Conservation (phyloP, 1,140 invertebrate species). For the Nasonia giraulti region DNA sequence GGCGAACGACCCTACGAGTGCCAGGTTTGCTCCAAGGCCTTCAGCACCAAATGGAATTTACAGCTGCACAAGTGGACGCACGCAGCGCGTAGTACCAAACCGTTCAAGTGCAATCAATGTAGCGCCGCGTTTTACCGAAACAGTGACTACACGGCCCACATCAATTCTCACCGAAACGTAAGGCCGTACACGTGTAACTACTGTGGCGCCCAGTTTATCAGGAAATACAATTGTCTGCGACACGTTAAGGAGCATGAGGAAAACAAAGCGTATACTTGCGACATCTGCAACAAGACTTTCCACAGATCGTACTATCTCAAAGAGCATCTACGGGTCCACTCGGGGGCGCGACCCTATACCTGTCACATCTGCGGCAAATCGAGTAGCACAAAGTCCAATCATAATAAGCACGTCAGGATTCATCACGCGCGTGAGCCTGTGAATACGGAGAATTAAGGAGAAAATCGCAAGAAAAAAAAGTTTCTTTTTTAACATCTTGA, state of each 20-base stretch:
- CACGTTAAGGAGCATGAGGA: constrained; percentile 93
- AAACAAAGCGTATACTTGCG: constrained; percentile 91
- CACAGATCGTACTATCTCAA: constrained; percentile 90
- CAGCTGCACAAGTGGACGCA: constrained; percentile 93
- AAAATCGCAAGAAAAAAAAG: constrained; percentile 77
- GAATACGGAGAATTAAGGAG: constrained; percentile 84
- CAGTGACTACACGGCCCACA: constrained; percentile 86
- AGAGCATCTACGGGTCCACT: constrained; percentile 90
- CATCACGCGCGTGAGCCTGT: constrained; percentile 90
- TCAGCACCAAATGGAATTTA: constrained; percentile 92
- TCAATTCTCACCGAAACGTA: constrained; percentile 87
- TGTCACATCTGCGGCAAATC: constrained; percentile 92
- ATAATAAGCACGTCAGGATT: constrained; percentile 91
- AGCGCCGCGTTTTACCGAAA: constrained; percentile 88
- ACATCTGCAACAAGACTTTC: constrained; percentile 90
- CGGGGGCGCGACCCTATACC: constrained; percentile 85
- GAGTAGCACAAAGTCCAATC: constrained; percentile 90
- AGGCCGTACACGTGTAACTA: constrained; percentile 92
- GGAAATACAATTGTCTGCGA: constrained; percentile 93
- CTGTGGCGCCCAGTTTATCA: constrained; percentile 94
- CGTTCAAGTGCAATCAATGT: constrained; percentile 89
- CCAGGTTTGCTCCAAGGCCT: constrained; percentile 87
- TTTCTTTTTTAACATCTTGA: constrained; percentile 5
- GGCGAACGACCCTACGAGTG: constrained; percentile 85
- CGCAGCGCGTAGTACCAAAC: constrained; percentile 85